Evolutionary conservation across 1,140 invertebrate genomes (phyloP).

Genomic region (Acromyrmex echinatior): DNA sequence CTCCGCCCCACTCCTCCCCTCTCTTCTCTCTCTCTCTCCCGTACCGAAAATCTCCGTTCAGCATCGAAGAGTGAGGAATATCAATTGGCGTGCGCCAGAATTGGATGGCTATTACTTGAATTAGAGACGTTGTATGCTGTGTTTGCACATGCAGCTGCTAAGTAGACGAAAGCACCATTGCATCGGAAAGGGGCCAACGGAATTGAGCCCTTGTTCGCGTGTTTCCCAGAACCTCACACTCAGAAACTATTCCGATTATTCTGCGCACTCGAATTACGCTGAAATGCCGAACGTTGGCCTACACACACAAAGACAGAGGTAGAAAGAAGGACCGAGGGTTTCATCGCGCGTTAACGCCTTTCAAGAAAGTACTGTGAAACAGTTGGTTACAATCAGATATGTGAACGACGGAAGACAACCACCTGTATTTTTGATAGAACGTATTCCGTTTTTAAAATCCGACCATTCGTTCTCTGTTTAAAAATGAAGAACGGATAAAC

Average conservation of each 20-base stretch:
- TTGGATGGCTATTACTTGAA: slow-evolving; percentile 7
- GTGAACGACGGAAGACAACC: background rate
- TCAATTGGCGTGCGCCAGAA: slow-evolving; percentile 11
- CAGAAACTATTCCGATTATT: slow-evolving; percentile 59
- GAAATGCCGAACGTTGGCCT: slow-evolving; percentile 37
- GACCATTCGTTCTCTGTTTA: background rate
- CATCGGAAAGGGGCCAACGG: slow-evolving; percentile 35
- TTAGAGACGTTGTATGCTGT: slow-evolving; percentile 25
- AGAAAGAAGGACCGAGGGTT: slow-evolving; percentile 9
- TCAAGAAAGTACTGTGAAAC: slow-evolving; percentile 31
- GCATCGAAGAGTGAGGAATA: background rate
- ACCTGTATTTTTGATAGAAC: background rate
- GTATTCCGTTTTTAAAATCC: slow-evolving; percentile 13
- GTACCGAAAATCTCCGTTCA: background rate
- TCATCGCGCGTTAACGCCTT: slow-evolving; percentile 17
- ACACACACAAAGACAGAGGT: slow-evolving; percentile 7
- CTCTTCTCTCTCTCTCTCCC: background rate
- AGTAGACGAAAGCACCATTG: slow-evolving; percentile 58
- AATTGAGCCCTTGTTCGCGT: slow-evolving; percentile 58
- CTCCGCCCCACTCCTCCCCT: no score
- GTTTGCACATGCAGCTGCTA: slow-evolving; percentile 53
- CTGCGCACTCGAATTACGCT: slow-evolving; percentile 29
- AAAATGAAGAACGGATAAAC: background rate
- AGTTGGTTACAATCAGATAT: background rate
- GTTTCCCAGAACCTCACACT: slow-evolving; percentile 52